A percentile compares a stretch with the other conserved stretches of the same genome.
phyloP scores from a whole-genome alignment of 2,888 invertebrate species.

The Harpalus rufipes region DNA sequence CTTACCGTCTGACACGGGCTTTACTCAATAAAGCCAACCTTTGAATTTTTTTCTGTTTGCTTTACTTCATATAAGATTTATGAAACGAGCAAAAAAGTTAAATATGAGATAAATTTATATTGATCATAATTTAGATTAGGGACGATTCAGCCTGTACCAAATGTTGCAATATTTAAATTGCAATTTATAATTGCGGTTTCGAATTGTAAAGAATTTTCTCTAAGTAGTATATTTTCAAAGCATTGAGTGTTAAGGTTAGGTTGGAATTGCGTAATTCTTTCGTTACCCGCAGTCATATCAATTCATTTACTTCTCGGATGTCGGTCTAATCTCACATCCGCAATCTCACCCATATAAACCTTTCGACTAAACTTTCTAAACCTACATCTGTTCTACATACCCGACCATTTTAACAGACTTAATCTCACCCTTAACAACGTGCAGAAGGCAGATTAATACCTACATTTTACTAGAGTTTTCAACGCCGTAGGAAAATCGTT shows the following conservation, averaged over 20 bases:
- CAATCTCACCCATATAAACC: conserved; percentile 50
- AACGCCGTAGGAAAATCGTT: conserved; percentile 9
- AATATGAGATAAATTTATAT: no score
- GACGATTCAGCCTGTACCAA: no score
- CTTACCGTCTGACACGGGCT: no score
- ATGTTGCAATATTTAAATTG: no score
- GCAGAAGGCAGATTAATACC: conserved; percentile 48
- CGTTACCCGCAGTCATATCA: conserved; percentile 34
- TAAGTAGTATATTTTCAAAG: background rate
- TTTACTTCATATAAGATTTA: no score
- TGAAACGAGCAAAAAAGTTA: no score
- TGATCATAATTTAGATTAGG: no score
- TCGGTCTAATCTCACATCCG: conserved; percentile 40
- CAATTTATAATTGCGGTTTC: no score
- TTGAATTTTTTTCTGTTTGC: no score
- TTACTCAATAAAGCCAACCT: no score
- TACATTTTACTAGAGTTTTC: conserved; percentile 39
- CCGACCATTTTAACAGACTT: conserved; percentile 48
- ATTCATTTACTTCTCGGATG: conserved; percentile 49
- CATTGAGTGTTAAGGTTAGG: background rate
- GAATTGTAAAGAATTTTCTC: no score
- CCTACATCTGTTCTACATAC: conserved; percentile 55
- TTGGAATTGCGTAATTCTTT: conserved; percentile 22
- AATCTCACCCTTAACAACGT: conserved; percentile 50
- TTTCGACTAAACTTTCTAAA: conserved; percentile 42